Conservation (phyloP, 1,140 invertebrate species). For the Nasonia vitripennis region DNA sequence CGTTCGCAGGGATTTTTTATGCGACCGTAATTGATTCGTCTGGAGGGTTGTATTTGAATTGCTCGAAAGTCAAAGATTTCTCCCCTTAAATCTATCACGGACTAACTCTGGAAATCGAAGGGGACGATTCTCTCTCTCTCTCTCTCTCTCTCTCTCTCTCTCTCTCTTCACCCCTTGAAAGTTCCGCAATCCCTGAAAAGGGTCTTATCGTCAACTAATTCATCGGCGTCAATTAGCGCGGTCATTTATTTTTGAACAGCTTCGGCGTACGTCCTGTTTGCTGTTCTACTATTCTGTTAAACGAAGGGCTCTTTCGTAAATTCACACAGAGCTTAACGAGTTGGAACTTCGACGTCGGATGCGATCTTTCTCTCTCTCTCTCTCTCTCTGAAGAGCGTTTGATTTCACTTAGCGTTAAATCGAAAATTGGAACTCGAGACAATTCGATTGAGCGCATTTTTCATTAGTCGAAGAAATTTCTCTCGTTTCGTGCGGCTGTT, state of each 20-base stretch:
- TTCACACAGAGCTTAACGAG: neutral
- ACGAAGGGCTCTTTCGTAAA: neutral
- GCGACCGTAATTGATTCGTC: neutral
- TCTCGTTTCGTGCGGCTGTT: too few species aligned
- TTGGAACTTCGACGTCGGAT: neutral
- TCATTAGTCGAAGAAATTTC: too few species aligned
- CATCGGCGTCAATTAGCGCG: neutral
- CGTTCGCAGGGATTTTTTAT: neutral
- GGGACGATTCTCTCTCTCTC: neutral
- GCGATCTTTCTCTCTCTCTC: too few species aligned
- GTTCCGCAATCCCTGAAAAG: neutral
- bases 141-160: neutral
- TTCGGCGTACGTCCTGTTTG: neutral
- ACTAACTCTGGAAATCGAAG: neutral
- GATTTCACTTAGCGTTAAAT: too few species aligned
- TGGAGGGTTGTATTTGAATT: neutral
- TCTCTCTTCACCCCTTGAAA: neutral
- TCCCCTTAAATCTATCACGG: neutral
- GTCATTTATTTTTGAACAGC: slow-evolving; percentile 14
- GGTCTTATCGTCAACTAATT: slow-evolving; percentile 1
- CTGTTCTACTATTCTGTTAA: neutral
- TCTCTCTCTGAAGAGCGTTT: too few species aligned
- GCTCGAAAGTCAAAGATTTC: neutral
- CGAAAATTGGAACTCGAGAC: too few species aligned
- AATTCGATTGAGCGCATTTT: too few species aligned